Evolutionary conservation across 2,888 invertebrate genomes (phyloP).

Genomic region (Ctena decussata): DNA sequence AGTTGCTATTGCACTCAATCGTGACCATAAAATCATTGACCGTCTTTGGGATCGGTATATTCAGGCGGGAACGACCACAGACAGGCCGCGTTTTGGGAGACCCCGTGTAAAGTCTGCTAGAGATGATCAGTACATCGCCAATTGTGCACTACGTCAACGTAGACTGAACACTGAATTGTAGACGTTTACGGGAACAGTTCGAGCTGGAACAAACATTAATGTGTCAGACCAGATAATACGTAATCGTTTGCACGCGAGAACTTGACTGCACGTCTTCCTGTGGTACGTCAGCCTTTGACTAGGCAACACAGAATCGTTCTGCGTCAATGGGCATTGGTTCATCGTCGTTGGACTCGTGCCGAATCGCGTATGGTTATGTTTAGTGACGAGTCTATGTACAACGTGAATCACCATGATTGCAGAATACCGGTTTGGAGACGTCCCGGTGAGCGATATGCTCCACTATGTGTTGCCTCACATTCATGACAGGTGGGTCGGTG

Average conservation of each 20-base stretch:
- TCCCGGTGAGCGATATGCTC: neutral
- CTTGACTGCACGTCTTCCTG: neutral
- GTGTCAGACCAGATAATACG: neutral
- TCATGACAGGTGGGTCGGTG: neutral
- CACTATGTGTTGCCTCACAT: neutral
- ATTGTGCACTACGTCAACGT: neutral
- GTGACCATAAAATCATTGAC: neutral
- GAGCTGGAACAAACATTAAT: neutral
- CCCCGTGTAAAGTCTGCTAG: neutral
- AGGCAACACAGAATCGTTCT: neutral
- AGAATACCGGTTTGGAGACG: neutral
- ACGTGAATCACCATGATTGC: neutral
- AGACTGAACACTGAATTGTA: neutral
- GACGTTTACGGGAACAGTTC: neutral
- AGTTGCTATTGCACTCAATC: neutral
- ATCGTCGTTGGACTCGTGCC: neutral
- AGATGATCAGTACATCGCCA: neutral
- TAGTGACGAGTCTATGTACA: conserved; percentile 3
- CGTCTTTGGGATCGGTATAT: neutral
- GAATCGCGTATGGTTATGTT: neutral
- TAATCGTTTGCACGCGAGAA: no score
- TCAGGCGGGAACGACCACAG: neutral
- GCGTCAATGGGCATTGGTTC: neutral
- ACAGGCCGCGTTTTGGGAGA: neutral
- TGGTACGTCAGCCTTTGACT: neutral